Percentiles rank a stretch among this genome's conserved stretches.
Evolutionary conservation across 1,140 invertebrate genomes (phyloP).

Genomic region (Sycobia sp.): DNA sequence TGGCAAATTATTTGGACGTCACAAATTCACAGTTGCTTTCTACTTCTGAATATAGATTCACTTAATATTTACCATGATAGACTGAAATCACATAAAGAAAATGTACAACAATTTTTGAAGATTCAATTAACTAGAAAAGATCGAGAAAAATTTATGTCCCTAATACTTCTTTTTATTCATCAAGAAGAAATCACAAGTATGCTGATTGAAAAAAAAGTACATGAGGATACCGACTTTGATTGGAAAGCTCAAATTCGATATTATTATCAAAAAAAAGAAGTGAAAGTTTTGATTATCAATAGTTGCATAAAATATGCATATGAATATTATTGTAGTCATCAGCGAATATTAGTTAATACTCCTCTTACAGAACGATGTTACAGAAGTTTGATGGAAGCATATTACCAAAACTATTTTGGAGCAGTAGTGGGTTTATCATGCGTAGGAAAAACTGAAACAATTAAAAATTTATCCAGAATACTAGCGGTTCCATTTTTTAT

Average conservation of each 20-base stretch:
- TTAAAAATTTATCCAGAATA: slow-evolving; percentile 70
- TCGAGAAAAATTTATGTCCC: slow-evolving; percentile 62
- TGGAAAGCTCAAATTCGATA: slow-evolving; percentile 89
- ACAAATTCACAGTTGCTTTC: slow-evolving; percentile 59
- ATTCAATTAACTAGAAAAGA: slow-evolving; percentile 63
- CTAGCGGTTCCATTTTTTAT: slow-evolving; percentile 70
- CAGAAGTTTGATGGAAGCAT: slow-evolving; percentile 85
- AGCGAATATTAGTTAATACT: slow-evolving; percentile 82
- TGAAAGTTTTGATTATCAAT: slow-evolving; percentile 77
- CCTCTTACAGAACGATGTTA: slow-evolving; percentile 91
- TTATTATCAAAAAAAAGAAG: slow-evolving; percentile 68
- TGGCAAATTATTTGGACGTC: slow-evolving; percentile 71
- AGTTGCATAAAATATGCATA: slow-evolving; percentile 78
- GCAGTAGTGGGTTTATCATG: slow-evolving; percentile 69
- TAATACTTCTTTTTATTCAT: slow-evolving; percentile 69
- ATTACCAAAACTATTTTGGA: slow-evolving; percentile 68
- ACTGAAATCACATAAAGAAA: slow-evolving; percentile 5
- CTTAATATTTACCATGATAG: slow-evolving; percentile 1
- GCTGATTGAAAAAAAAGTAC: slow-evolving; percentile 61
- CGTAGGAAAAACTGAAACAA: slow-evolving; percentile 75
- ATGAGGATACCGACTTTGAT: slow-evolving; percentile 75
- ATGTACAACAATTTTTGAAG: slow-evolving; percentile 47
- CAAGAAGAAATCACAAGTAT: slow-evolving; percentile 66
- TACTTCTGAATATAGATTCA: not conserved
- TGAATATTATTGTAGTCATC: slow-evolving; percentile 82